These are phyloP conservation scores for Cynopterus sphinx DNA, from an alignment of 2,797 vertebrate species.

Conservation along the genomic window DNA sequence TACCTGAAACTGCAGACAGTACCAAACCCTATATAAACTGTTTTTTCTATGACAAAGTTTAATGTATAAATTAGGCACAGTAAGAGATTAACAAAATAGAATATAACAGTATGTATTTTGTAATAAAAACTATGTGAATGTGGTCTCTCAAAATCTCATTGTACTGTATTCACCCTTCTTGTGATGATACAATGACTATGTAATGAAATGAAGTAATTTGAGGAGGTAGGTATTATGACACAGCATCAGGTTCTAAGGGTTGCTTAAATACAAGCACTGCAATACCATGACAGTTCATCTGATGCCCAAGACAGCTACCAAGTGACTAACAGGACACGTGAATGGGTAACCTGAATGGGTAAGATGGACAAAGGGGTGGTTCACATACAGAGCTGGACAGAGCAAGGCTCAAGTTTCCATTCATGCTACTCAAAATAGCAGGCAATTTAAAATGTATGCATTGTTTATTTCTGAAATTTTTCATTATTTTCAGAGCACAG, in stretches of 20 bases:
- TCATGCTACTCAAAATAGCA: background rate
- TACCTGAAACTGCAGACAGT: background rate
- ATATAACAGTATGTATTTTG: background rate
- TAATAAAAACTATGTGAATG: background rate
- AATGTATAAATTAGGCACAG: background rate
- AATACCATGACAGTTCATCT: background rate
- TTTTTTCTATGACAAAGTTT: background rate
- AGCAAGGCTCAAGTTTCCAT: background rate
- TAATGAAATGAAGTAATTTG: background rate
- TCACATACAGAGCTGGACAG: background rate
- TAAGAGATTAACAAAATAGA: background rate
- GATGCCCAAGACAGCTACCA: background rate
- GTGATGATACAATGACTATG: background rate
- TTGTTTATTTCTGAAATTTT: background rate
- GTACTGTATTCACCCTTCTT: background rate
- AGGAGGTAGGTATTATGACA: background rate
- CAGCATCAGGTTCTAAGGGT: background rate
- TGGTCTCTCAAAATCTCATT: background rate
- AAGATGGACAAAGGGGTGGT: background rate
- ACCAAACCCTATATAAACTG: background rate
- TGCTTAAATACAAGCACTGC: background rate
- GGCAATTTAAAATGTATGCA: background rate
- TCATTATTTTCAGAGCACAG: background rate
- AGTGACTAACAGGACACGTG: background rate
- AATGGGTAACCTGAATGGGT: background rate